Base-by-base conservation (phyloP, 2,113 vertebrate genomes). In the Corydoras maculifer region DNA sequence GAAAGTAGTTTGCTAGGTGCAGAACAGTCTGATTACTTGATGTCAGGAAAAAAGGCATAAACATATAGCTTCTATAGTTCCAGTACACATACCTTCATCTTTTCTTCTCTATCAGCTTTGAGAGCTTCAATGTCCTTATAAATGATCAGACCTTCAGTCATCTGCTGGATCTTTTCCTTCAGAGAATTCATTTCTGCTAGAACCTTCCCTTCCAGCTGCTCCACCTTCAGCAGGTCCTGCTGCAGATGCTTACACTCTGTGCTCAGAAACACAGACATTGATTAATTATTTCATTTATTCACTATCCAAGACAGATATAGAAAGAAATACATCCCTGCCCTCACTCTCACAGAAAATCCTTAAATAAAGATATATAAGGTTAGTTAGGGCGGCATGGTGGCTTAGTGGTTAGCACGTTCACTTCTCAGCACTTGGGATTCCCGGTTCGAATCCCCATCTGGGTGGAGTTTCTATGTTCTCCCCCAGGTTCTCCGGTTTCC, bases 141-240 rank as follows among this genome's bases (percentile, higher is more conserved):
- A 25, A 87, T 90, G 35, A 84, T 82, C 74, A 98, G 81, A 64
- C 91, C 93, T 0, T 74, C 49, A 58, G 86, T 92, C 82, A 94
- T 94, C 75, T 90, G 85, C 74, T 91, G 84, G 59, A 93, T 90
- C 58, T 91, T 92, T 70, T 89, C 90, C 84, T 92, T 92, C 72
- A 97, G 88, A 77, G 82, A 89, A 74, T 85, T 78, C 13, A 96
- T 87, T 77, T 99, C 95, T 12, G 87, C 81, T 2, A 74, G 79
- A 85, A 99, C 97, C 84, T 99, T 98, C 75, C 90, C 89, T 76
- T 97, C 94, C 74, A 99, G 79, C 71, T 94, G 91, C 64, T 95
- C 93, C 80, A 99, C 93, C 83, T 98, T 98, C 86, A 97, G 92
- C 51, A 98, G 88, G 83, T 99, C 94, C 85, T 94, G 90, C 79